Base-by-base conservation (phyloP, 2,797 vertebrate species). In the Mionectes olivaceus region DNA sequence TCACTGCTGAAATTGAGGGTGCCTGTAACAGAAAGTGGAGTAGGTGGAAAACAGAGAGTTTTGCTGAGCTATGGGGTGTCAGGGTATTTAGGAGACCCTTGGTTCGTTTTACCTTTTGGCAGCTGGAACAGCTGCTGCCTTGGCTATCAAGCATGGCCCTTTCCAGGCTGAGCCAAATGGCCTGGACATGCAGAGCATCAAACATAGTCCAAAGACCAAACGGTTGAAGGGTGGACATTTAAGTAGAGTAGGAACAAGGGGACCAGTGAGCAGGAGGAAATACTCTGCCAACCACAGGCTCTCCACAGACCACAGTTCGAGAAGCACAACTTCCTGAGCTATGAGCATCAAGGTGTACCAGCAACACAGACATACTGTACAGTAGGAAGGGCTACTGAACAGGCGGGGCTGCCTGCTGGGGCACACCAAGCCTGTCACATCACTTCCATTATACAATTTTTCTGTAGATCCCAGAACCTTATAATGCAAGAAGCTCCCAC, bases 251-350 rank as follows among this genome's bases (percentile, higher is more conserved):
- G 76, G 57, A 91, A 25, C 28, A 41, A 69, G 82, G 75, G 75
- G 92, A 88, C 43, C 47, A 93, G 64, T 44, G 60, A 93, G 79
- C 47, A 86, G 78, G 67, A 97, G 95, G 95, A 96, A 94, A 83
- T 90, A 60, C 70, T 96, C 82, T 91, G 85, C 79, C 95, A 92
- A 23, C 96, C 94, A 49, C 92, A 85, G 69, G 57, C 52, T 88
- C 76, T 87, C 90, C 57, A 1, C 93, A 96, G 83, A 94, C 93
- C 92, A 50, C 91, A 82, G 70, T 63, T 50, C 43, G 73, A 91
- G 73, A 86, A 90, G 84, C 85, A 86, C 41, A 59, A 49, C 47
- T 97, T 96, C 94, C 94, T 94, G 94, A 90, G 73, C 73, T 85
- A n/a, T 0, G 10, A 11, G 7, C 56, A 67, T 63, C 41, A 79